Percentiles rank a stretch among this genome's conserved stretches.
phyloP scores from a whole-genome alignment of 1,140 invertebrate species.

The Gyrodactylus bullatarudis region DNA sequence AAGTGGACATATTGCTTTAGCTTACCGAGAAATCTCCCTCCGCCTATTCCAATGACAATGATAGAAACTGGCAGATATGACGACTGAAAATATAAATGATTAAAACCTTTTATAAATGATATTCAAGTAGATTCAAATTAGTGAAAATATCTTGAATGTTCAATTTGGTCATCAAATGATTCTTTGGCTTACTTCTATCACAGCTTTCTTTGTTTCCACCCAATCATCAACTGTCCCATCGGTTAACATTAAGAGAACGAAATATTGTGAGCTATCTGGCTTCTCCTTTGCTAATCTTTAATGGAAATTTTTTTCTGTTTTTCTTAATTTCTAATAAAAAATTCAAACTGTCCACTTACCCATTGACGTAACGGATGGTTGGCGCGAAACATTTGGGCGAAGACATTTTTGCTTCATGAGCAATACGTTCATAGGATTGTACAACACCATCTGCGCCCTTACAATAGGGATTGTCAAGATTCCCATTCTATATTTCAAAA shows the following conservation, averaged over 20 bases:
- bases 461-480: constrained; percentile 26
- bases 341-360: neutral
- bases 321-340: neutral
- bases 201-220: constrained; percentile 5
- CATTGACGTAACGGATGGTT: constrained; percentile 20
- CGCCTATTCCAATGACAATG: constrained; percentile 1
- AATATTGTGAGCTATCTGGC: neutral
- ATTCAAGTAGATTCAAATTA: too few species aligned
- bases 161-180: neutral
- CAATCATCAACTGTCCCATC: constrained; percentile 6
- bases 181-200: neutral
- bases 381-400: constrained; percentile 25
- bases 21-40: constrained; percentile 1
- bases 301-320: neutral
- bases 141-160: too few species aligned
- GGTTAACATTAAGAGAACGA: neutral
- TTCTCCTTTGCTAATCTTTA: neutral
- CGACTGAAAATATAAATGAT: neutral
- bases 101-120: neutral
- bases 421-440: constrained; percentile 19
- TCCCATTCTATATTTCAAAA: constrained; percentile 22
- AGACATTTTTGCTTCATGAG: constrained; percentile 20
- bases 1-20: neutral
- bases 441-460: constrained; percentile 22
- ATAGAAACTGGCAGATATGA: constrained; percentile 3